Evolutionary conservation across 2,888 invertebrate species (phyloP), one percentile per base, ranked within the genome.

Genomic region (Metellina segmentata): DNA sequence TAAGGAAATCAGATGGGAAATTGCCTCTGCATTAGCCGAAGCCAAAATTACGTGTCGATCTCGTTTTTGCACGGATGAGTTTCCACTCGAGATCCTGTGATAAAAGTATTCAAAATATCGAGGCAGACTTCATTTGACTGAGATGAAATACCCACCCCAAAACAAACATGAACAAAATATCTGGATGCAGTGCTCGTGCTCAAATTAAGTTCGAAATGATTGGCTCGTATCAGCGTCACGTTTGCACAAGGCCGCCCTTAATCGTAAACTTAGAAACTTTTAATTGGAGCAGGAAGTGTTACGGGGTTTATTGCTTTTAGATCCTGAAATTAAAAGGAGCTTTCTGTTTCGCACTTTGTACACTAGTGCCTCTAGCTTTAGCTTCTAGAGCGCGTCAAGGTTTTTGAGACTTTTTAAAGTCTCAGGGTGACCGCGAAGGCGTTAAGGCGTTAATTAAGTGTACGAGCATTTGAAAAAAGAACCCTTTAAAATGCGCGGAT

Each of bases 1-100:
- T 7, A 16, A 61, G 61, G 61, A 61, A 61, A 61, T 61, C 61
- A 5, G 61, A 19, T 20, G 74, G 34, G 74, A 74, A 74, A 74
- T 74, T 19, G 74, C 61, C 11, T 74, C 34, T 20, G 20, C 20
- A 74, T 34, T 34, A 74, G 74, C 9, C 9, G 16, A 48, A 11
- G 20, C n/a, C 61, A 11, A 81, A 81, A 81, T 81, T 81, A 81
- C 81, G 69, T 69, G 81, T 69, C 81, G 81, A 69, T 81, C 81
- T 34, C 69, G 19, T n/a, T 81, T 69, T 7, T 51, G 78, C 78
- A 52, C 51, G 52, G 8, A 9, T 52, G 78, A 52, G 9, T 78
- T 78, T 52, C 16, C 19, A n/a, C 34, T n/a, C n/a, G 51, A 19
- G 78, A 52, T 52, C 13, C 48, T 20, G 75, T 2, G 78, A 78